Conservation (phyloP, 2,888 invertebrate species). For the Dorcus parallelipipedus region DNA sequence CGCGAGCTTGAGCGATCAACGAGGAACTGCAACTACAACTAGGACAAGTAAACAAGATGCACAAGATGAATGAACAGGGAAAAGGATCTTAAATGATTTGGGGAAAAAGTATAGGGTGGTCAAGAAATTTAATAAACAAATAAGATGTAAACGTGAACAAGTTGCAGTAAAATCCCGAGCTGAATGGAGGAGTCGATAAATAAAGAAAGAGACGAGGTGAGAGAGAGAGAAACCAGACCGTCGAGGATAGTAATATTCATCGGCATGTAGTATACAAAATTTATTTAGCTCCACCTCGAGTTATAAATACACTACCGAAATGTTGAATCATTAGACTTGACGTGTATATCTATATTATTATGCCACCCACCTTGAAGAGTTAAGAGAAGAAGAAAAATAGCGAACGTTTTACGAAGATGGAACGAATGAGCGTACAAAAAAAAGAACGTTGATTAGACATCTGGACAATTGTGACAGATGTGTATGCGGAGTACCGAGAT, state of each 20-base stretch:
- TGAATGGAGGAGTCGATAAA: background rate
- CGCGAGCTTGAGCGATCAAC: background rate
- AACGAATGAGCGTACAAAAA: conserved; percentile 24
- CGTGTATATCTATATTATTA: conserved; percentile 37
- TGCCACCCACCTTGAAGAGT: conserved; percentile 34
- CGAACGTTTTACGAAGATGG: conserved; percentile 17
- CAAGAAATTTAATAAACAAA: too few species aligned
- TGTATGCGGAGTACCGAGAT: conserved; percentile 15
- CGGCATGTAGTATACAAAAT: conserved; percentile 6
- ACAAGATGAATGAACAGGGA: too few species aligned
- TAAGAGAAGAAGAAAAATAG: conserved; percentile 15
- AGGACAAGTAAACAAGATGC: background rate
- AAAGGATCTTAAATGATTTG: too few species aligned
- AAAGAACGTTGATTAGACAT: conserved; percentile 25
- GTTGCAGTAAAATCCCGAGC: background rate
- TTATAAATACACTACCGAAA: conserved; percentile 25
- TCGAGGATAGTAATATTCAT: conserved; percentile 1
- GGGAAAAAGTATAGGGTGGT: too few species aligned
- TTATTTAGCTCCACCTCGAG: conserved; percentile 19
- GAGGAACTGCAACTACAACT: background rate
- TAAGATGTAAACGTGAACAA: too few species aligned
- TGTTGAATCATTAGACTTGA: conserved; percentile 33
- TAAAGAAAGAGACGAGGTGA: background rate
- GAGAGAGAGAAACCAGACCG: background rate
- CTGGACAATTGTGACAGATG: conserved; percentile 27